phyloP scores from a whole-genome alignment of 1,140 invertebrate genomes.

The Drosophila parabipectinata region DNA sequence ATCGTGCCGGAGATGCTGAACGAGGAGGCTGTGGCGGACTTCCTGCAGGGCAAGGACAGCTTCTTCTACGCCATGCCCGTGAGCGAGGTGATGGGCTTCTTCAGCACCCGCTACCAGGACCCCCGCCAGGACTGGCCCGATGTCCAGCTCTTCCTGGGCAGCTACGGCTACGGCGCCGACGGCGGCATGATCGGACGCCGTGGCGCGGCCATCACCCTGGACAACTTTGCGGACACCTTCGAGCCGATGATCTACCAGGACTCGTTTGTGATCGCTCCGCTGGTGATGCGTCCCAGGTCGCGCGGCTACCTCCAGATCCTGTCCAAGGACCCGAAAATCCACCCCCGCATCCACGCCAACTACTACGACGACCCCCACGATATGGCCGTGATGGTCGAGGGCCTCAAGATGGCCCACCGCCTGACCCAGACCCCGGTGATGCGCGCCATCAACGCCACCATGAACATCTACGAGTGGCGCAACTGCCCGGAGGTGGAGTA shows the following conservation, averaged over 20 bases:
- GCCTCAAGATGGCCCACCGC: conserved; percentile 88
- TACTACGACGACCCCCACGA: conserved; percentile 90
- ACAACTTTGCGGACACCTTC: conserved; percentile 88
- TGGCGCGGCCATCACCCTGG: conserved; percentile 87
- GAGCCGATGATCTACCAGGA: conserved; percentile 88
- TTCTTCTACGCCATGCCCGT: conserved; percentile 88
- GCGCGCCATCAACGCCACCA: conserved; percentile 86
- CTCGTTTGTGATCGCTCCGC: conserved; percentile 87
- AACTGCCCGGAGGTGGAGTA: conserved; percentile 85
- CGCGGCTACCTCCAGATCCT: conserved; percentile 88
- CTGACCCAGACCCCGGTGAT: conserved; percentile 88
- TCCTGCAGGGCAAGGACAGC: conserved; percentile 86
- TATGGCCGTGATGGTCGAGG: conserved; percentile 89
- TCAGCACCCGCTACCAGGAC: conserved; percentile 90
- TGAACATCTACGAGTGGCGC: conserved; percentile 87
- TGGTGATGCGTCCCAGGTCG: conserved; percentile 89
- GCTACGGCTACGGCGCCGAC: conserved; percentile 90
- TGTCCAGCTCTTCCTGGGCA: conserved; percentile 90
- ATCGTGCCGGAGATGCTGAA: conserved; percentile 86
- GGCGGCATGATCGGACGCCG: conserved; percentile 89
- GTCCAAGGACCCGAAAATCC: conserved; percentile 87
- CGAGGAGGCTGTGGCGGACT: conserved; percentile 85
- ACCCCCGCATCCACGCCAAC: conserved; percentile 92
- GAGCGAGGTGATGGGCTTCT: conserved; percentile 90
- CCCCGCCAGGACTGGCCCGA: conserved; percentile 89